Evolutionary conservation across 2,113 vertebrate species (phyloP), one percentile per base, ranked within the genome.

Genomic region (Pollachius pollachius): DNA sequence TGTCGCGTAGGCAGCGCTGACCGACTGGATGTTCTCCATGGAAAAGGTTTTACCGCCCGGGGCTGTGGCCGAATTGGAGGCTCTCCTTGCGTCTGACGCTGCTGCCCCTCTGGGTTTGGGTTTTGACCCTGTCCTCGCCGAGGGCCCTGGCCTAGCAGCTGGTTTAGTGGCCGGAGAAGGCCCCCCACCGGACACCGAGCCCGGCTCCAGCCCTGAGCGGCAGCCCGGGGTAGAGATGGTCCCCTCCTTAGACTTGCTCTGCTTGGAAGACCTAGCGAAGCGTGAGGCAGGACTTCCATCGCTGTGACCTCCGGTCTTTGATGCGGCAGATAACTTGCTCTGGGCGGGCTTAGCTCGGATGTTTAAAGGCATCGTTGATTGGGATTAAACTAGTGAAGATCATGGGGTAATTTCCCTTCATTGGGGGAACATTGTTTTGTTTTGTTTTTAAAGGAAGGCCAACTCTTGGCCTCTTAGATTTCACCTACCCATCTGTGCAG

Each of bases 21-120:
- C 89, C 72, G 97, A 99, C 90, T 99, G 96, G 85, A 99, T 97
- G 72, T 99, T 99, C 88, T 99, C 97, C 97, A 99, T 98, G 1
- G 97, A 99, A 16, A 98, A 73, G 0, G 96, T 98, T 91, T 98
- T 98, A 52, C 96, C 95, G 0, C 94, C 86, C 0, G 91, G 86
- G 3, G 92, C 78, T 87, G 93, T 79, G 76, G 48, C 72, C 16
- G 82, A 86, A 62, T 74, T 81, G 52, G 1, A 71, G 21, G 52
- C 57, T 11, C 75, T 63, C 61, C 74, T 67, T 74, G 81, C 87
- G 5, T 75, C 72, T 59, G 73, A 48, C 67, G 68, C 64, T 64
- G 64, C 41, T 48, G 41, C 41, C 5, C 41, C 15, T 21, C 60
- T 60, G 60, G 72, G 60, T 81, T 87, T 84, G 48, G 57, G 62